A percentile compares a stretch with the other conserved stretches of the same genome.
Evolutionary conservation across 2,113 vertebrate genomes (phyloP).

Genomic region (Laticauda laticaudata): DNA sequence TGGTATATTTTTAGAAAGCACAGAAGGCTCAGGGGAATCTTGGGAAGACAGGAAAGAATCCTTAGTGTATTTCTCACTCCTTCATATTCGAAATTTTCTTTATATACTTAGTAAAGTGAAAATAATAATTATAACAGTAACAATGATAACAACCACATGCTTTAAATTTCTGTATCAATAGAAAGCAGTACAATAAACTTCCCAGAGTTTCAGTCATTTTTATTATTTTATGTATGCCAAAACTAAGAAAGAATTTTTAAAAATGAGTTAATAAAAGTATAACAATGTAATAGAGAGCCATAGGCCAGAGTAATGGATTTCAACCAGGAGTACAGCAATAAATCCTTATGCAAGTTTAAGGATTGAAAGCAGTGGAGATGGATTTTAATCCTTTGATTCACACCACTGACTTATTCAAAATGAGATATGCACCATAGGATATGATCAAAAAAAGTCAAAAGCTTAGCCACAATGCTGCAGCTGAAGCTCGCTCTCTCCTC

Average conservation of each 20-base stretch:
- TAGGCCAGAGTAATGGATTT: background rate
- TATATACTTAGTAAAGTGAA: background rate
- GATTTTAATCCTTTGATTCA: background rate
- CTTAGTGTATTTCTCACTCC: background rate
- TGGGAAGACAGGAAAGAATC: background rate
- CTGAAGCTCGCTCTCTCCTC: too few relatives aligned
- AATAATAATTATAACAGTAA: background rate
- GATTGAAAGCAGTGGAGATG: background rate
- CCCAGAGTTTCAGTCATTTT: background rate
- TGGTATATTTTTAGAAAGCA: conserved; percentile 1
- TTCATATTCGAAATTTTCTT: background rate
- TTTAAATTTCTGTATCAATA: background rate
- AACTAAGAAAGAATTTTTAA: background rate
- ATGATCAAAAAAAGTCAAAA: too few relatives aligned
- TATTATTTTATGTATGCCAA: background rate
- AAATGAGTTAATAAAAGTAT: background rate
- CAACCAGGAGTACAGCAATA: background rate
- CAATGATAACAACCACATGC: background rate
- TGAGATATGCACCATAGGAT: background rate
- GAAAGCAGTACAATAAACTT: background rate
- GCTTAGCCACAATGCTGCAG: too few relatives aligned
- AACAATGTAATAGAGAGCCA: background rate
- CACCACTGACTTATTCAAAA: background rate
- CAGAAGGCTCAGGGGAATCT: background rate
- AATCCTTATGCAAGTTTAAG: background rate